Conservation (phyloP, 2,888 invertebrate genomes). For the Orchesella flavescens region DNA sequence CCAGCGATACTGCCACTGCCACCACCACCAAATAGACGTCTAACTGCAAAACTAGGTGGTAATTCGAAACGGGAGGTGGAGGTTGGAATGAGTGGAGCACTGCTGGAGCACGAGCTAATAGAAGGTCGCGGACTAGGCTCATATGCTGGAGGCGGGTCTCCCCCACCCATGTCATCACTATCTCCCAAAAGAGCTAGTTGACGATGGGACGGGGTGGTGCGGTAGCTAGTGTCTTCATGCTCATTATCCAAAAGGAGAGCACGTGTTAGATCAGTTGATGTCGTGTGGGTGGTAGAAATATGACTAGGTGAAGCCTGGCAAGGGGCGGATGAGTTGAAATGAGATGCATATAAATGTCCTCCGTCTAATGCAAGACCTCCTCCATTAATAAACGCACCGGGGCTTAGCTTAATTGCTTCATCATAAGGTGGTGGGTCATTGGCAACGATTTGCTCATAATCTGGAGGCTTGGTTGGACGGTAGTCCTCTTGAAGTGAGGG, state of each 20-base stretch:
- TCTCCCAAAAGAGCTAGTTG: neutral
- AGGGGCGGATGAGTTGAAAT: slow-evolving; percentile 37
- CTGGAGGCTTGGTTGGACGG: slow-evolving; percentile 79
- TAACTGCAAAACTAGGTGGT: slow-evolving; percentile 47
- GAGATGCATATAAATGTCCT: slow-evolving; percentile 34
- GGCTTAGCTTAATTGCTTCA: slow-evolving; percentile 83
- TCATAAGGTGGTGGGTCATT: slow-evolving; percentile 81
- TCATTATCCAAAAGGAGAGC: slow-evolving; percentile 26
- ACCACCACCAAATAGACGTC: slow-evolving; percentile 33
- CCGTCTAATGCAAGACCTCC: neutral
- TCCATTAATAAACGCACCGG: slow-evolving; percentile 72
- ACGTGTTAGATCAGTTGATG: slow-evolving; percentile 29
- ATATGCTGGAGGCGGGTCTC: slow-evolving; percentile 54
- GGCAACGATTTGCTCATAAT: slow-evolving; percentile 82
- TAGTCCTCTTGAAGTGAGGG: slow-evolving; percentile 68
- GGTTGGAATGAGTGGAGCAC: slow-evolving; percentile 38
- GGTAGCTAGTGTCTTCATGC: slow-evolving; percentile 32
- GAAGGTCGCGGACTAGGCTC: slow-evolving; percentile 48
- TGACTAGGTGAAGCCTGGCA: slow-evolving; percentile 69
- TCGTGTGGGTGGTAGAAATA: slow-evolving; percentile 30
- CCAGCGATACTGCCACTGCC: neutral
- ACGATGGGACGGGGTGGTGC: slow-evolving; percentile 5
- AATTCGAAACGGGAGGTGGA: slow-evolving; percentile 43
- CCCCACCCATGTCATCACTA: neutral
- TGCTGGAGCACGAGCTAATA: slow-evolving; percentile 51